Percentiles rank a stretch among this genome's conserved stretches.
Evolutionary conservation across 23 tunicate genomes (phyloP).

Genomic region (Ascidia mentula): DNA sequence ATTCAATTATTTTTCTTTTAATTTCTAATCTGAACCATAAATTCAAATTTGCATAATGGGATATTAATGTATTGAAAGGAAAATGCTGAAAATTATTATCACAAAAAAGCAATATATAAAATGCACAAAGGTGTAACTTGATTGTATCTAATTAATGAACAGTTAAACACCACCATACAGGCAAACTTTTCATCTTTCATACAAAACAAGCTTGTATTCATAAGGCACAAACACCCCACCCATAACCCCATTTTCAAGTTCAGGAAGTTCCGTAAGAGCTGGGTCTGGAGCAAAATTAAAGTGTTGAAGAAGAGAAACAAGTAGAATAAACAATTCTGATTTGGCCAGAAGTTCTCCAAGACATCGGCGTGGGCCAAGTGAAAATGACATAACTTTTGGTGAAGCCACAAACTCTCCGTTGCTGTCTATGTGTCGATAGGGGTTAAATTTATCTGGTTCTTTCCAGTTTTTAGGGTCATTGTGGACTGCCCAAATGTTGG

Average conservation of each 20-base stretch:
- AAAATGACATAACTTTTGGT: slow-evolving; percentile 38
- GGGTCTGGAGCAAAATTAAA: neutral
- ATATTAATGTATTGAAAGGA: too few species aligned
- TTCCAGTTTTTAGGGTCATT: slow-evolving; percentile 14
- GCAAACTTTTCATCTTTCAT: neutral
- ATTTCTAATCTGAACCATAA: too few species aligned
- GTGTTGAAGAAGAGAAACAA: slow-evolving; percentile 17
- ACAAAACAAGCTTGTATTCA: slow-evolving; percentile 7
- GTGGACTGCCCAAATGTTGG: slow-evolving; percentile 18
- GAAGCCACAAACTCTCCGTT: slow-evolving; percentile 29
- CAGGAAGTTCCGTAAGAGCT: neutral
- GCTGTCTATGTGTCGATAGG: slow-evolving; percentile 43
- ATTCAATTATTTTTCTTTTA: too few species aligned
- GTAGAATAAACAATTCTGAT: slow-evolving; percentile 29
- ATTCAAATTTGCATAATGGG: too few species aligned
- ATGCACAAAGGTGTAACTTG: neutral
- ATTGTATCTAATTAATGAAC: neutral
- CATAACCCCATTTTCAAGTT: neutral
- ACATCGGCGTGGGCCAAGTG: slow-evolving; percentile 38
- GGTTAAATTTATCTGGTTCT: slow-evolving; percentile 28
- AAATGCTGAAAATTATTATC: too few species aligned
- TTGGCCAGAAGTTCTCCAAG: slow-evolving; percentile 35
- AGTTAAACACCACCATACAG: neutral
- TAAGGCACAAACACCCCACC: neutral
- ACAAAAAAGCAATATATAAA: neutral